Conservation (phyloP, 2,113 vertebrate genomes). For the Oryctolagus cuniculus region DNA sequence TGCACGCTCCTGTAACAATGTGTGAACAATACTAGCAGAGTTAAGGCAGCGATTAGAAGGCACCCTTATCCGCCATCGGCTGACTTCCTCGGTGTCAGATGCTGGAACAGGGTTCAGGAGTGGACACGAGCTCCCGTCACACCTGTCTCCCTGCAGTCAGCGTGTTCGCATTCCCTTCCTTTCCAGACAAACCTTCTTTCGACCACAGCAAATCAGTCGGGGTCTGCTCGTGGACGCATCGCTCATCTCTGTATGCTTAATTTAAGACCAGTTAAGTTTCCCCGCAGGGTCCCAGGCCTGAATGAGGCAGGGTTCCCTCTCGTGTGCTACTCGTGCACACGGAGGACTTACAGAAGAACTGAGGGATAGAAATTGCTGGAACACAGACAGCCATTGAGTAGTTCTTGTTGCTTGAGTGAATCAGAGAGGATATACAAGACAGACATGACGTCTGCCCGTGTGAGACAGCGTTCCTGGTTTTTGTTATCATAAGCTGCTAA, state of each 20-base stretch:
- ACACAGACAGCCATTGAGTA: not conserved
- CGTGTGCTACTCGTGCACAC: not conserved
- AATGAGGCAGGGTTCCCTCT: not conserved
- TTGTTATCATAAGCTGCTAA: not conserved
- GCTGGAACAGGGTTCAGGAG: not conserved
- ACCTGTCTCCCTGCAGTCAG: not conserved
- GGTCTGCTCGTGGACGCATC: too few species aligned
- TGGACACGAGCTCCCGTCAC: accelerated
- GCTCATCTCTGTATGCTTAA: not conserved
- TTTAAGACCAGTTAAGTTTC: not conserved
- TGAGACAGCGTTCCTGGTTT: not conserved
- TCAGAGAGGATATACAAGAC: not conserved
- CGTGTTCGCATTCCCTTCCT: not conserved
- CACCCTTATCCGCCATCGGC: not conserved
- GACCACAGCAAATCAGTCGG: not conserved
- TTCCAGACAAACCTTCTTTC: not conserved
- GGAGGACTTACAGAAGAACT: not conserved
- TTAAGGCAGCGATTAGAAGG: slow-evolving; percentile 55
- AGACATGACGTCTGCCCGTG: not conserved
- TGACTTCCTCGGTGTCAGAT: not conserved
- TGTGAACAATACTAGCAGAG: not conserved
- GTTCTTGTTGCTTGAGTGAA: not conserved
- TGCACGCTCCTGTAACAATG: too few species aligned
- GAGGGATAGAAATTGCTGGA: accelerated
- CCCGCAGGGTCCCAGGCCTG: accelerated